phyloP scores from a whole-genome alignment of 2,797 vertebrate genomes.

The Phalloptychus januarius region DNA sequence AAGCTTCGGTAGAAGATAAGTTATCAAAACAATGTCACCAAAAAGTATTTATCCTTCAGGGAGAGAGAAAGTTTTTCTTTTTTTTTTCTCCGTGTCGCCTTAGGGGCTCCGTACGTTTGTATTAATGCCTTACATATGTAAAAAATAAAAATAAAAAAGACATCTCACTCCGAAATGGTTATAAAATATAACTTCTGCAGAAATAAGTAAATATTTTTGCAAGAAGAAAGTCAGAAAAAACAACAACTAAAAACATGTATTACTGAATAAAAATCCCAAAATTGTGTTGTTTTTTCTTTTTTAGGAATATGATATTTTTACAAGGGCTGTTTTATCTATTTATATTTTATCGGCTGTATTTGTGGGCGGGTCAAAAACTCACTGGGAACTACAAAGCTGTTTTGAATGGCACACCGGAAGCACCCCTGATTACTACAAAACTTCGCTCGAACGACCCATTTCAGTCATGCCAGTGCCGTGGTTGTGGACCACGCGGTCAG shows the following conservation, averaged over 20 bases:
- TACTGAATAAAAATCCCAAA: neutral
- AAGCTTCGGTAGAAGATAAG: no score
- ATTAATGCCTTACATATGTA: no score
- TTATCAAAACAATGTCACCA: no score
- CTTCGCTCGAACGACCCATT: slow-evolving; percentile 35
- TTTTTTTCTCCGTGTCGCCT: no score
- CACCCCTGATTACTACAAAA: slow-evolving; percentile 38
- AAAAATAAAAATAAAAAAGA: neutral
- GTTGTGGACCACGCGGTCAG: neutral
- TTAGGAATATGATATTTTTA: neutral
- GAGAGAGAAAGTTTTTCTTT: no score
- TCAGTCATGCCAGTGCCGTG: slow-evolving; percentile 30
- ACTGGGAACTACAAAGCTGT: neutral
- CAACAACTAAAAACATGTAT: neutral
- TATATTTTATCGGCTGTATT: neutral
- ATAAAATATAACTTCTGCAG: neutral
- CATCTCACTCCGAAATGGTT: neutral
- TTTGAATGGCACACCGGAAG: slow-evolving; percentile 40
- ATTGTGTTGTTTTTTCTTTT: neutral
- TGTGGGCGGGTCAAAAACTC: slow-evolving; percentile 9
- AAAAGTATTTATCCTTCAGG: no score
- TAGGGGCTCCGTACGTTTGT: no score
- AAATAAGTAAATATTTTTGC: neutral
- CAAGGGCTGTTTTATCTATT: neutral
- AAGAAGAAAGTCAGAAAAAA: neutral